Conservation (phyloP, 2,113 vertebrate species). For the Erythrocebus patas region DNA sequence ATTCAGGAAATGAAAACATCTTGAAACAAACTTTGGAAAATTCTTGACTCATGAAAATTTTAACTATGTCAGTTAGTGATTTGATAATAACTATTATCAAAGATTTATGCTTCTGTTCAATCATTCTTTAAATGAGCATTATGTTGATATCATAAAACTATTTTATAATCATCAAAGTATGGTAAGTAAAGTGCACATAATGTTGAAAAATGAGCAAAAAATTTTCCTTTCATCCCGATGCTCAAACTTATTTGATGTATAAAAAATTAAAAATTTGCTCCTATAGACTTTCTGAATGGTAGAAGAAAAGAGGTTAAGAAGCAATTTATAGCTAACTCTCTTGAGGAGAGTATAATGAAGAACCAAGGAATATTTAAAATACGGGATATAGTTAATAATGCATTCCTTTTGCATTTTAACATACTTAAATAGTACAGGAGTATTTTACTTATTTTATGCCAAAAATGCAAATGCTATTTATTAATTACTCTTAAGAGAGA, state of each 20-base stretch:
- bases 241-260: constrained; percentile 23
- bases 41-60: background rate
- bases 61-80: background rate
- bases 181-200: background rate
- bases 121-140: background rate
- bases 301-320: background rate
- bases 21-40: background rate
- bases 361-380: background rate
- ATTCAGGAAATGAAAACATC: background rate
- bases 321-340: background rate
- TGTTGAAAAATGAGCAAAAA: background rate
- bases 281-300: background rate
- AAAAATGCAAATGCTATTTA: background rate
- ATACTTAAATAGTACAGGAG: background rate
- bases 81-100: background rate
- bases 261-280: background rate
- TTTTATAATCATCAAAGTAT: background rate
- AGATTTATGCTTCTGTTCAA: background rate
- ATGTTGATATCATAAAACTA: background rate
- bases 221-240: background rate
- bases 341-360: background rate
- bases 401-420: background rate
- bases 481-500: background rate
- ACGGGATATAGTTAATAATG: background rate
- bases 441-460: background rate